These are phyloP conservation scores for Hoplostethus mediterraneus DNA, from an alignment of 2,797 vertebrate genomes.

Conservation along the genomic window DNA sequence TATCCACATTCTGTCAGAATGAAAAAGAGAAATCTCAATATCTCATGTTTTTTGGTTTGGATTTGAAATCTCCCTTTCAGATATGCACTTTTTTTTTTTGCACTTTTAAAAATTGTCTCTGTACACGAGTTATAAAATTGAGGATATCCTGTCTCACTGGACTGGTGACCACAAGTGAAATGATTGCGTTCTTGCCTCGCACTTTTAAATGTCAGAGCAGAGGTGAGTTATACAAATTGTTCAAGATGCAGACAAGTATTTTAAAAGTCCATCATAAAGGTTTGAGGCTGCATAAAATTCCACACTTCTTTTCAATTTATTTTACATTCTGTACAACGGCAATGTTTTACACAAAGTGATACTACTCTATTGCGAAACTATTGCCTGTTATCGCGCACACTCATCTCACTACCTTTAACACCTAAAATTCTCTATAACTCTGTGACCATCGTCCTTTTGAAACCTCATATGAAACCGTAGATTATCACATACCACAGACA, in stretches of 20 bases:
- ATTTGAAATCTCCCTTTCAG: too few species aligned
- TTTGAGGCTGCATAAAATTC: not conserved
- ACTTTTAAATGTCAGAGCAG: constrained; percentile 72
- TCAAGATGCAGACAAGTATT: not conserved
- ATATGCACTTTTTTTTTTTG: too few species aligned
- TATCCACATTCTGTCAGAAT: constrained; percentile 61
- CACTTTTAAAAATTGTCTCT: not conserved
- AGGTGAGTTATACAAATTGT: not conserved
- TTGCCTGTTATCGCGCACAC: too few species aligned
- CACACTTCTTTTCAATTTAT: too few species aligned
- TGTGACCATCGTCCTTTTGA: not conserved
- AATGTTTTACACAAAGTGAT: not conserved
- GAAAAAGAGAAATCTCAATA: constrained; percentile 39
- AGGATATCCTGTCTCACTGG: constrained; percentile 80
- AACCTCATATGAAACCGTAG: not conserved
- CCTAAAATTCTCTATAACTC: too few species aligned
- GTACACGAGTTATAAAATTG: constrained; percentile 2
- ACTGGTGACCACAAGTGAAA: constrained; percentile 75
- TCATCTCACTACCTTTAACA: too few species aligned
- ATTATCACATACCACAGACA: not conserved
- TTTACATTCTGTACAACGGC: too few species aligned
- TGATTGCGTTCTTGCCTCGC: constrained; percentile 1
- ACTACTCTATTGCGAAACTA: not conserved
- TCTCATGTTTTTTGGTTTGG: constrained; percentile 21
- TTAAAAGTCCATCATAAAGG: not conserved